These are phyloP conservation scores for Remorina albescens DNA, from an alignment of 2,797 vertebrate species.

Conservation along the genomic window DNA sequence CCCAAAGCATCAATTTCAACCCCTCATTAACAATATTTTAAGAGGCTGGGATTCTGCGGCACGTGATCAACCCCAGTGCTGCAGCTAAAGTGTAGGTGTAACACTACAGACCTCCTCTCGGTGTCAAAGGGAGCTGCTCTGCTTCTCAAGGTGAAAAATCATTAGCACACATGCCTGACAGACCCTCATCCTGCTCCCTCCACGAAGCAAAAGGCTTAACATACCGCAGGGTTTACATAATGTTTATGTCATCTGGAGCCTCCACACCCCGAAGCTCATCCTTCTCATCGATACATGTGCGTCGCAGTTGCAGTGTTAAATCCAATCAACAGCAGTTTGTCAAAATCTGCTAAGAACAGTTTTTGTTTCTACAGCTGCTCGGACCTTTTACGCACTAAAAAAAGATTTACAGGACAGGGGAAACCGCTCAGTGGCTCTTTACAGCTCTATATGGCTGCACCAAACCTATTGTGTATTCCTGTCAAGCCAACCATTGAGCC, in stretches of 20 bases:
- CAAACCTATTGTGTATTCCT: conserved; percentile 36
- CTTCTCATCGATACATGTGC: neutral
- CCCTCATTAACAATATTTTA: conserved; percentile 48
- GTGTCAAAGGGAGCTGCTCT: conserved; percentile 37
- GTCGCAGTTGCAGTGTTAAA: neutral
- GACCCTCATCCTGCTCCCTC: neutral
- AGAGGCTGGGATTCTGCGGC: conserved; percentile 13
- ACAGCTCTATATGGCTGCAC: conserved; percentile 46
- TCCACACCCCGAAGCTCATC: neutral
- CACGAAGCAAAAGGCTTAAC: conserved; percentile 30
- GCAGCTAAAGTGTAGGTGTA: conserved; percentile 53
- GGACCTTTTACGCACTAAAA: conserved; percentile 14
- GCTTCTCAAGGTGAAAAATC: conserved; percentile 53
- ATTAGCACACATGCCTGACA: conserved; percentile 39
- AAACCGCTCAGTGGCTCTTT: conserved; percentile 51
- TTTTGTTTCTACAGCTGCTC: conserved; percentile 6
- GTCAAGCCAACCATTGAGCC: conserved; percentile 51
- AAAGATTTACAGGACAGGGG: conserved; percentile 57
- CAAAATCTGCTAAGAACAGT: neutral
- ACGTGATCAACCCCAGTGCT: conserved; percentile 13
- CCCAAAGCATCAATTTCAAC: conserved; percentile 42
- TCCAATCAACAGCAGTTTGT: conserved; percentile 1
- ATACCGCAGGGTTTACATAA: conserved; percentile 25
- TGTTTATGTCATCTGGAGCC: conserved; percentile 13
- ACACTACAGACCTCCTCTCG: conserved; percentile 50